These are phyloP conservation scores for Syndactyla subalaris DNA, from an alignment of 2,797 vertebrate species.

Conservation along the genomic window DNA sequence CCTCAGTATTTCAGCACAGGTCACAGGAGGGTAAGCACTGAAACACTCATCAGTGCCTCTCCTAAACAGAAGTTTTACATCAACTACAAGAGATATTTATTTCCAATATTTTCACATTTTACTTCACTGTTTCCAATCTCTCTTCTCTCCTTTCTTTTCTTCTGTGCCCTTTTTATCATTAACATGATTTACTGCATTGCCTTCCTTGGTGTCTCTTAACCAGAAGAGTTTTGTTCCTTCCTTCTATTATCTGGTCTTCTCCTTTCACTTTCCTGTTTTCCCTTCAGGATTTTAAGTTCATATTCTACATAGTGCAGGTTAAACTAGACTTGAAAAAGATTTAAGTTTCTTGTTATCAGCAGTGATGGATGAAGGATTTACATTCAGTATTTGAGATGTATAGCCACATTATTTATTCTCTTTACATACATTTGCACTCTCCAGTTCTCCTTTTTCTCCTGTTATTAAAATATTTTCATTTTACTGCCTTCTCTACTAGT, in stretches of 20 bases:
- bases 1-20: neutral
- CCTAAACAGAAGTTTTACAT: neutral
- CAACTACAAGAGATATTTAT: neutral
- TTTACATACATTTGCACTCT: neutral
- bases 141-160: neutral
- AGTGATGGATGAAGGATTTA: neutral
- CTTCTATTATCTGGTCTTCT: neutral
- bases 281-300: neutral
- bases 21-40: neutral
- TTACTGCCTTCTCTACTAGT: neutral
- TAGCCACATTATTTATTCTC: neutral
- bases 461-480: neutral
- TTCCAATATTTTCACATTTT: neutral
- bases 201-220: neutral
- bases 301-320: neutral
- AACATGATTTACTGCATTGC: neutral
- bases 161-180: neutral
- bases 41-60: neutral
- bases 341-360: neutral
- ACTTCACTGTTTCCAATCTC: neutral
- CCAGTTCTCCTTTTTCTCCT: neutral
- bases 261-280: neutral
- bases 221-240: neutral
- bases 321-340: neutral
- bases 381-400: neutral